Base-by-base conservation (phyloP, 2,888 invertebrate species). In the Zaprionus obscuricornis region DNA sequence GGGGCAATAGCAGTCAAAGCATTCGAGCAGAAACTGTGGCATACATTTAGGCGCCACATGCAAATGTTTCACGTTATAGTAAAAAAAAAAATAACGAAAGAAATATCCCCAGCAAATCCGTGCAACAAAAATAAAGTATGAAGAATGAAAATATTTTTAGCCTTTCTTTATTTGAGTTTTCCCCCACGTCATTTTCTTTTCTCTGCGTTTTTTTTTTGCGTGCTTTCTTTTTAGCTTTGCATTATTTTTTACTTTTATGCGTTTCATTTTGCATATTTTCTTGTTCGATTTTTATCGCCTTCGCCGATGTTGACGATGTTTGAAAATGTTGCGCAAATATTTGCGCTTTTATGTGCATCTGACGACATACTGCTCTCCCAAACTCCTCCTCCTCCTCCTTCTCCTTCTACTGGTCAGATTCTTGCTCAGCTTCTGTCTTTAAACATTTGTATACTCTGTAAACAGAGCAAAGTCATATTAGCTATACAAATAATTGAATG, bases 271-370 rank as follows among this genome's bases (percentile, higher is more conserved):
- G 81, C 84, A 83, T 85, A 82, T 78, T 78, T 85, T 64, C 73
- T 50, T 79, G 65, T 79, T 85, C 74, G 81, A 83, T 79, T 85
- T 83, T 79, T 79, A 83, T 83, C 76, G 65, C 10, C n/a, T 22
- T 22, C 54, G 31, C 14, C 54, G 52, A 63, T 77, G 74, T 56
- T 42, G 64, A 58, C 77, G 74, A 56, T 76, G 69, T 74, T 70
- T 69, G 69, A 78, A 77, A 83, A 83, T 76, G 77, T 83, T 83
- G 84, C 81, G 69, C 84, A 79, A 84, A 76, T 76, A 76, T 76
- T 76, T 84, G 76, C 77, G 76, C 84, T 84, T 84, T 78, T 78
- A 82, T 84, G 77, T 84, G 82, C 82, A 84, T 45, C 14, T 42
- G 13, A 27, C 24, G 13, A 33, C 27, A 22, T 27, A 36, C 14